Conservation (phyloP, 2,888 invertebrate genomes). For the Euzetes globulus region DNA sequence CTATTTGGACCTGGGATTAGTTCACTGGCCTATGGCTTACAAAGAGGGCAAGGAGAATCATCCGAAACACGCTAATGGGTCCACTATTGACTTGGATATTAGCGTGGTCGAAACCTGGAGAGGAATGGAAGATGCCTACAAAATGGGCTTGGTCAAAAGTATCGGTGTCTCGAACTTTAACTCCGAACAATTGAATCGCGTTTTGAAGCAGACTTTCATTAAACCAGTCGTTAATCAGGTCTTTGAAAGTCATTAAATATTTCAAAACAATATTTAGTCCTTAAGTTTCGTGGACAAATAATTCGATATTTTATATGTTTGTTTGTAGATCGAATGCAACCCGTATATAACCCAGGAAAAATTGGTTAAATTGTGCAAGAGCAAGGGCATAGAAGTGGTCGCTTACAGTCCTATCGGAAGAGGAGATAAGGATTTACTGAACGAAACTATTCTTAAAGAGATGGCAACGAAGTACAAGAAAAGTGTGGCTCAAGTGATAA, state of each 20-base stretch:
- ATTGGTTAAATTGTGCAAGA: constrained; percentile 58
- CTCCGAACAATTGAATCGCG: constrained; percentile 60
- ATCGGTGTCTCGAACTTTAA: constrained; percentile 80
- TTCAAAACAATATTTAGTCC: too few species aligned
- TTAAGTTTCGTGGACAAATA: too few species aligned
- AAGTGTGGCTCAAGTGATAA: constrained; percentile 58
- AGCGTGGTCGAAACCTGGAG: constrained; percentile 59
- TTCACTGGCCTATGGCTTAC: constrained; percentile 85
- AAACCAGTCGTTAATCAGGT: constrained; percentile 48
- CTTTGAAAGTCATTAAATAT: background rate
- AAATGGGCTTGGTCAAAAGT: constrained; percentile 60
- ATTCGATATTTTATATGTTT: too few species aligned
- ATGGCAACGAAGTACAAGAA: constrained; percentile 62
- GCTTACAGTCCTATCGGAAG: constrained; percentile 73
- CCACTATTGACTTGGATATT: constrained; percentile 58
- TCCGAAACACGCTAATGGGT: constrained; percentile 50
- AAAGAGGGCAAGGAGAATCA: constrained; percentile 44
- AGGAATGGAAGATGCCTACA: constrained; percentile 63
- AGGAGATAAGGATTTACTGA: constrained; percentile 58
- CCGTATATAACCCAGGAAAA: constrained; percentile 60
- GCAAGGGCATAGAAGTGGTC: constrained; percentile 59
- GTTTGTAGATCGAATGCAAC: constrained; percentile 57
- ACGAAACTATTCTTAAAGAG: constrained; percentile 58
- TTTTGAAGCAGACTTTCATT: constrained; percentile 55
- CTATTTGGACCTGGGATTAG: constrained; percentile 78